These are phyloP conservation scores for Cephus pulcher DNA, from an alignment of 2,888 invertebrate genomes.

Conservation along the genomic window DNA sequence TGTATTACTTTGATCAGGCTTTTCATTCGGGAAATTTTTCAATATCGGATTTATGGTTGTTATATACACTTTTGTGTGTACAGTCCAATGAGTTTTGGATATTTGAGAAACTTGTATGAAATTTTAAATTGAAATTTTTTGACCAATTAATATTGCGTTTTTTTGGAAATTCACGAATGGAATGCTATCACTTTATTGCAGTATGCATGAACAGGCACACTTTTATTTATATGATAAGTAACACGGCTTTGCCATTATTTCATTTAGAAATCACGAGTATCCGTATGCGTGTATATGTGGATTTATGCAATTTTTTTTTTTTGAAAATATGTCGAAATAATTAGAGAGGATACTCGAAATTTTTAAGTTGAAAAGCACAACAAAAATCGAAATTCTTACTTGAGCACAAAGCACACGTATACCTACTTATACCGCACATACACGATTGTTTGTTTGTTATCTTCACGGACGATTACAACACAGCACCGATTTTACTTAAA, in stretches of 20 bases:
- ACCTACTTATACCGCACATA: not conserved
- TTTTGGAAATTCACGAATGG: not conserved
- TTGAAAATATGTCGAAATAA: no score
- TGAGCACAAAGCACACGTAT: not conserved
- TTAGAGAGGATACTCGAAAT: not conserved
- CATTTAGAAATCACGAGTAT: not conserved
- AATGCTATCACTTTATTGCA: not conserved
- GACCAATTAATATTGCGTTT: not conserved
- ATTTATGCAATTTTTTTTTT: no score
- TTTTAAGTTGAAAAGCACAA: not conserved
- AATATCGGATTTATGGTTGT: accelerated
- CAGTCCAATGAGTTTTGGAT: no score
- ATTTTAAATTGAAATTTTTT: not conserved
- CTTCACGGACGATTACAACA: not conserved
- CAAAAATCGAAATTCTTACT: not conserved
- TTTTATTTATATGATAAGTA: not conserved
- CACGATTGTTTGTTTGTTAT: not conserved
- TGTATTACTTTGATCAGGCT: not conserved
- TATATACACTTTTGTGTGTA: no score
- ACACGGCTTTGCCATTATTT: not conserved
- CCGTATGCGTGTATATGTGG: not conserved
- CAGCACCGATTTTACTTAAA: not conserved
- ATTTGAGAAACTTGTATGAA: no score
- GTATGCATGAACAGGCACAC: not conserved
- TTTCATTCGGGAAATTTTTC: not conserved